Percentiles rank a stretch among this genome's conserved stretches.
Evolutionary conservation across 2,113 vertebrate species (phyloP).

Genomic region (Puntigrus tetrazona): DNA sequence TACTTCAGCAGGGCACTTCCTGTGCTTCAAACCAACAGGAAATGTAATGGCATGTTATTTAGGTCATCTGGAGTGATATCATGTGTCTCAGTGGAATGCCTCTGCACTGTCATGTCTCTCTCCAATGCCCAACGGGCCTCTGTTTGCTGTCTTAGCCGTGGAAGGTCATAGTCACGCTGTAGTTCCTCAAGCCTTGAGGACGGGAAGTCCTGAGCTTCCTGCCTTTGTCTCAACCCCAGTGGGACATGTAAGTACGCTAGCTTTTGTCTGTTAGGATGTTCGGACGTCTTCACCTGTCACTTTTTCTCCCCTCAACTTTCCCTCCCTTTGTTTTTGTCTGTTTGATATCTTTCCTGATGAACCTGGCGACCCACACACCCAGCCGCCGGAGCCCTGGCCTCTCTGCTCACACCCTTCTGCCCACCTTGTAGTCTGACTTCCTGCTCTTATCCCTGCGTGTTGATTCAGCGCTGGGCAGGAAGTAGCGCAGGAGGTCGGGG

Average conservation of each 20-base stretch:
- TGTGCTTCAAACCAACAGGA: neutral
- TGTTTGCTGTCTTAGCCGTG: conserved; percentile 28
- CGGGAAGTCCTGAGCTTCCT: conserved; percentile 39
- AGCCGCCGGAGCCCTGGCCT: neutral
- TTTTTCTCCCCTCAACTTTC: neutral
- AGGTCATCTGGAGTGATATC: conserved; percentile 28
- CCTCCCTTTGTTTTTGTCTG: conserved; percentile 18
- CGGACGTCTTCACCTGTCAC: conserved; percentile 40
- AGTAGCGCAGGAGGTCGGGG: conserved; percentile 40
- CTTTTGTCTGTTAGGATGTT: conserved; percentile 37
- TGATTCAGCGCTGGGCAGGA: conserved; percentile 54
- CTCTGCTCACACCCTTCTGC: neutral
- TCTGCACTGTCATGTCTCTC: neutral
- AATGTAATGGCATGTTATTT: conserved; percentile 35
- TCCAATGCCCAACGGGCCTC: neutral
- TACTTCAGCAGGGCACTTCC: neutral
- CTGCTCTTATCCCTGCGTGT: conserved; percentile 46
- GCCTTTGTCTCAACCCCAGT: conserved; percentile 33
- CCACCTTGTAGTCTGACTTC: conserved; percentile 21
- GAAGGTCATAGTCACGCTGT: conserved; percentile 36
- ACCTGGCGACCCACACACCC: conserved; percentile 42
- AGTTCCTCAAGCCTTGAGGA: conserved; percentile 38
- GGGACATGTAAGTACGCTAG: neutral
- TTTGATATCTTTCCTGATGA: conserved; percentile 36
- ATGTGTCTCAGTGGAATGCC: neutral